Base-by-base conservation (phyloP, 2,113 vertebrate genomes). In the Saguinus imperator region DNA sequence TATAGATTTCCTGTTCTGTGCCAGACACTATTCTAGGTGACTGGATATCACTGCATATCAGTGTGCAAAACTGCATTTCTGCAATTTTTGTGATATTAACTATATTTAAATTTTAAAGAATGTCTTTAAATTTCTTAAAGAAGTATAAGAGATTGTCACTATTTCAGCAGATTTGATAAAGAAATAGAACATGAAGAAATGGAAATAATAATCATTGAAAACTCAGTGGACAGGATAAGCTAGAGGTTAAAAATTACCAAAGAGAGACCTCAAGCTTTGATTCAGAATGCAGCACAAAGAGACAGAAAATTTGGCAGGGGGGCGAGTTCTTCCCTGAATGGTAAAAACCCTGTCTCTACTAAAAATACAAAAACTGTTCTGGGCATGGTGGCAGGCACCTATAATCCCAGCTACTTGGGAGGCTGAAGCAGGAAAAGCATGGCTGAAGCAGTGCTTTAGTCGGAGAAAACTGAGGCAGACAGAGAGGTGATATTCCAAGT, bases 51-150 rank as follows among this genome's bases (percentile, higher is more conserved):
- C 37, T 40, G 13, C 1, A 17, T 5, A 48, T 82, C 5, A 35
- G 3, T 40, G 18, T 89, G 40, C 14, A 70, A 85, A 72, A 66
- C 5, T 83, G 23, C 81, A 81, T 61, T 91, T 77, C 73, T 95
- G 21, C 35, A 40, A 58, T n/a, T 48, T 77, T 29, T 23, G 64
- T 68, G 68, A 68, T 8, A 64, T 87, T 75, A 81, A 70, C 32
- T 86, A 43, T 81, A 7, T 89, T 91, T 96, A 94, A 95, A 89
- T 80, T 57, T 29, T 76, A 48, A 72, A 43, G 45, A 79, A 86
- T 76, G 20, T 16, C 6, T 37, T 94, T 20, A 68, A 25, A 40
- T 40, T 29, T 82, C 88, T 73, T 58, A n/a, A 80, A 94, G 35
- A 64, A 55, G 61, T 81, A 70, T 35, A 82, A 61, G 43, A 79